phyloP scores from a whole-genome alignment of 1,140 invertebrate species.

The Adelges cooleyi region DNA sequence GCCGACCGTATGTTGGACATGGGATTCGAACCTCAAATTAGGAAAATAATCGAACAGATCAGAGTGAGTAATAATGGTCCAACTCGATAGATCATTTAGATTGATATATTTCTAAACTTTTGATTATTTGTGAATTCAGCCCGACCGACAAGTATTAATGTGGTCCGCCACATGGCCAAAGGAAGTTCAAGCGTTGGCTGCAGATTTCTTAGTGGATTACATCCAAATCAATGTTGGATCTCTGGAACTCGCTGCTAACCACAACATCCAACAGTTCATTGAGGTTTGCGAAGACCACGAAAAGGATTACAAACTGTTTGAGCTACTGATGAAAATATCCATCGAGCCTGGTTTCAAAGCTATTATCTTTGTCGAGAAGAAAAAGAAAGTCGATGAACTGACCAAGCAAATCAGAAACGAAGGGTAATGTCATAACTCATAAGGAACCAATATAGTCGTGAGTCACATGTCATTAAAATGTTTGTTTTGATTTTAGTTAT shows the following conservation, averaged over 20 bases:
- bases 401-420: constrained; percentile 60
- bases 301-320: constrained; percentile 47
- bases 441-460: neutral
- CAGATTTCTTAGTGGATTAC: constrained; percentile 91
- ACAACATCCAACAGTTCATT: constrained; percentile 95
- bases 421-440: constrained; percentile 8
- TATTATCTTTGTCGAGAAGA: constrained; percentile 95
- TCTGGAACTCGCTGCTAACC: constrained; percentile 84
- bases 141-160: constrained; percentile 78
- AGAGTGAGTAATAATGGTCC: constrained; percentile 38
- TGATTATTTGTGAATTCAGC: constrained; percentile 39
- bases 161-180: constrained; percentile 99
- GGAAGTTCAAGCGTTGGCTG: constrained; percentile 85
- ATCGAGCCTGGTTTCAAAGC: constrained; percentile 36
- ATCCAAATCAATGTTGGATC: constrained; percentile 95
- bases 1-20: constrained; percentile 83
- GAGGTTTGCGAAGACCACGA: constrained; percentile 87
- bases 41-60: constrained; percentile 95
- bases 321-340: constrained; percentile 22
- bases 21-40: constrained; percentile 98
- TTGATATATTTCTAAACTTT: neutral
- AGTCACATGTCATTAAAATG: neutral
- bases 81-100: too few species aligned
- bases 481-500: constrained; percentile 2
- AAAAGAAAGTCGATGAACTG: constrained; percentile 90